Conservation (phyloP, 2,888 invertebrate species). For the Zaprionus lineosus region DNA sequence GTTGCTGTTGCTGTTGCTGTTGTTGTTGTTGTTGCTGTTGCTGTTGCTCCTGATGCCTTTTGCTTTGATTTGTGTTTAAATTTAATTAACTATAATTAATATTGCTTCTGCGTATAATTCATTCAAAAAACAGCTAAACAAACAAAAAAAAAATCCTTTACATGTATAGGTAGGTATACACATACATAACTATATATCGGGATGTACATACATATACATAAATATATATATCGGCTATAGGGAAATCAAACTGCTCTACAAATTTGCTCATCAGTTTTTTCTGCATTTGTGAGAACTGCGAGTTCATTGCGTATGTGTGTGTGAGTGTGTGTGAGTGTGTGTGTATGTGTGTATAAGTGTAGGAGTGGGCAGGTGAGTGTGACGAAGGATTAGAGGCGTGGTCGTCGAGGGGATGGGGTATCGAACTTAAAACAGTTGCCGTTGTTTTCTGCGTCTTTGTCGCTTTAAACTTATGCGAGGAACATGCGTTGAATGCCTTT, state of each 20-base stretch:
- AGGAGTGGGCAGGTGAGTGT: too few relatives aligned
- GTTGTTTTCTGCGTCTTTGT: slow-evolving; percentile 65
- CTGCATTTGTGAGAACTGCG: slow-evolving; percentile 15
- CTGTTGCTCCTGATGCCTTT: slow-evolving; percentile 19
- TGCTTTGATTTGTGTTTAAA: slow-evolving; percentile 52
- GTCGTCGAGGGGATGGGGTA: neutral
- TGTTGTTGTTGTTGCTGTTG: slow-evolving; percentile 21
- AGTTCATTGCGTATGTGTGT: slow-evolving; percentile 2
- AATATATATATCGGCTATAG: slow-evolving; percentile 41
- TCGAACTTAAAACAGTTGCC: slow-evolving; percentile 44
- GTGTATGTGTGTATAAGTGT: neutral
- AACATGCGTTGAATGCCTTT: slow-evolving; percentile 75
- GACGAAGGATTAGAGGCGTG: neutral
- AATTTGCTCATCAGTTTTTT: slow-evolving; percentile 12
- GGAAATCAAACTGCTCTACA: slow-evolving; percentile 66
- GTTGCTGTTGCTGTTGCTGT: slow-evolving; percentile 20
- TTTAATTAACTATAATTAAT: slow-evolving; percentile 83
- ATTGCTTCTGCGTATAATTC: slow-evolving; percentile 81
- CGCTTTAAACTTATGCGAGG: slow-evolving; percentile 78
- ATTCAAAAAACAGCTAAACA: slow-evolving; percentile 74
- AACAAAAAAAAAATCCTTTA: slow-evolving; percentile 61
- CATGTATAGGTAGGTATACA: slow-evolving; percentile 11
- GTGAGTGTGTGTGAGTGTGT: slow-evolving; percentile 14
- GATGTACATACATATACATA: slow-evolving; percentile 19
- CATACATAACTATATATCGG: slow-evolving; percentile 10